These are phyloP conservation scores for Arvicanthis niloticus DNA, from an alignment of 2,113 vertebrate genomes.

Conservation along the genomic window DNA sequence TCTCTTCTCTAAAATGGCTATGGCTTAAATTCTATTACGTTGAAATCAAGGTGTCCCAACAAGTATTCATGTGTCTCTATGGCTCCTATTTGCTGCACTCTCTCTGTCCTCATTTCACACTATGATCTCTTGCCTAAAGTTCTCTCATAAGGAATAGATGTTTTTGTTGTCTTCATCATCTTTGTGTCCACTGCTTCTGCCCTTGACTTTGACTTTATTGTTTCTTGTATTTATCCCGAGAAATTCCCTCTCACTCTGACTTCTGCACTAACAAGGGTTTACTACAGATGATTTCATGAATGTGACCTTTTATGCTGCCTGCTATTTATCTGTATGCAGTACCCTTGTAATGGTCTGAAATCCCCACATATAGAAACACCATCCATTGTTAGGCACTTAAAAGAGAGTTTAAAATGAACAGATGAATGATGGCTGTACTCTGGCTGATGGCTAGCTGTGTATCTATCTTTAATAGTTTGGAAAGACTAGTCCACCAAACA, in stretches of 20 bases:
- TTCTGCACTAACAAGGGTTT: not conserved
- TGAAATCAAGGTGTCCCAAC: not conserved
- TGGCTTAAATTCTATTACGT: constrained; percentile 37
- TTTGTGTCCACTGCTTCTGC: not conserved
- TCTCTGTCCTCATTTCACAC: not conserved
- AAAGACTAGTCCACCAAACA: constrained; percentile 18
- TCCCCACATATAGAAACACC: not conserved
- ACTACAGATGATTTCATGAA: constrained; percentile 47
- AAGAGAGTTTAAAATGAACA: constrained; percentile 21
- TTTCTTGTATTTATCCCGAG: not conserved
- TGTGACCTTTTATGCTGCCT: constrained; percentile 1
- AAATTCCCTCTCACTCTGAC: not conserved
- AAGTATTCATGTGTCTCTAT: constrained; percentile 4
- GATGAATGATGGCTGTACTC: constrained; percentile 20
- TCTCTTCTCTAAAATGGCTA: not conserved
- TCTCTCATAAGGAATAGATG: not conserved
- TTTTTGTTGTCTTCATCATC: not conserved
- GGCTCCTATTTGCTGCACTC: not conserved
- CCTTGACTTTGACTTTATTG: constrained; percentile 12
- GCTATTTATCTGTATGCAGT: constrained; percentile 27
- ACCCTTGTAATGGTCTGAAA: not conserved
- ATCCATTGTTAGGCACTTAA: not conserved
- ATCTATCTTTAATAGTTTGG: constrained; percentile 49
- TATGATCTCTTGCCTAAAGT: not conserved
- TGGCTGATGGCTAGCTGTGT: not conserved